Base-by-base conservation (phyloP, 2,797 vertebrate species). In the Naso thynnoides region DNA sequence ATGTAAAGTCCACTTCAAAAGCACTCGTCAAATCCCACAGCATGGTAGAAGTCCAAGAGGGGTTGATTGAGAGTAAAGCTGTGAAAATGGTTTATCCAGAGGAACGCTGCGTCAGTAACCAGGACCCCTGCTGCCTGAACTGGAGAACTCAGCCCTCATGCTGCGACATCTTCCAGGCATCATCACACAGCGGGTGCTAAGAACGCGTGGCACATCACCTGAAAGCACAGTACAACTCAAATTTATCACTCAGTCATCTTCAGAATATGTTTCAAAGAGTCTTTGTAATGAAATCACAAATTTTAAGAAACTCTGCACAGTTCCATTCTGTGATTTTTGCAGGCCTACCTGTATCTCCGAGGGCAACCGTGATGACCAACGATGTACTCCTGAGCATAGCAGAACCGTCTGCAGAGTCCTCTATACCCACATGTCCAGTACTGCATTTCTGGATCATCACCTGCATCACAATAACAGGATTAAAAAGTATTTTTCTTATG, bases 331-430 rank as follows among this genome's bases (percentile, higher is more conserved):
- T 27, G 5, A 70, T 72, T 23, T 41, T 19, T 29, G 27, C 26
- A 42, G 59, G 6, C 48, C 58, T 82, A 93, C 94, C 90, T 91
- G 89, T 95, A 95, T 93, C 89, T 85, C 6, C 90, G 86, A 57
- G 94, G 94, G 76, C 95, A 95, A 23, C 92, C 92, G 0, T 93
- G 92, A 85, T 93, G 93, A 62, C 93, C 91, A 5, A 88, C 41
- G 0, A 87, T 89, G 69, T 93, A 93, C 86, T 95, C 92, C 31
- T 94, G 92, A 58, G 93, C 78, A 80, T 93, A 90, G 75, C 95
- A 95, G 91, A 93, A 92, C 83, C 88, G 89, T 59, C 86, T 92
- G 90, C 94, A 95, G 89, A 90, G 91, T 92, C 93, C 92, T 89
- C 89, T 93, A 80, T 88, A 90, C 45, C 93, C 93, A 63, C 94